Evolutionary conservation across 2,113 vertebrate species (phyloP).

Genomic region (Piprites chloris): DNA sequence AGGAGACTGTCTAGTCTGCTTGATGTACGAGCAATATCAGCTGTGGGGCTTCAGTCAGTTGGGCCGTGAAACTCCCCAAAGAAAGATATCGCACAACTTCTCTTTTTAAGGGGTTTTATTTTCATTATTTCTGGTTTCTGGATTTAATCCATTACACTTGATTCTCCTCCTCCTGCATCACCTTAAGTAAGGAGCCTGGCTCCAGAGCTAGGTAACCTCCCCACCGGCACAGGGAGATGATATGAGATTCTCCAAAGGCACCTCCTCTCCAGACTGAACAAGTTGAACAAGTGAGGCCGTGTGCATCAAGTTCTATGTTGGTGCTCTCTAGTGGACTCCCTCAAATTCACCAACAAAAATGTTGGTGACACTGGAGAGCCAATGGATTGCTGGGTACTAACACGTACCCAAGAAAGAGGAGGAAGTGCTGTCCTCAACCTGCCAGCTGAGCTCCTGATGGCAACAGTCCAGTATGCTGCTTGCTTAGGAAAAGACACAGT

Average conservation of each 20-base stretch:
- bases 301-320: neutral
- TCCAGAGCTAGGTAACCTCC: neutral
- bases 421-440: accelerated
- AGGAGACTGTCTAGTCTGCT: neutral
- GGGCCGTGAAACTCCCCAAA: neutral
- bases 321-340: neutral
- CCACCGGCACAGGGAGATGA: neutral
- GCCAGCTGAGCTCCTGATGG: neutral
- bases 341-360: neutral
- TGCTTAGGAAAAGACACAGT: neutral
- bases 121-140: neutral
- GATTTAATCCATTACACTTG: neutral
- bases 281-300: neutral
- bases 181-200: neutral
- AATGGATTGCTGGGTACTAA: neutral
- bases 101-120: neutral
- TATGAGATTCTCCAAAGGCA: neutral
- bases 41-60: neutral
- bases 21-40: neutral
- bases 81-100: neutral
- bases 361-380: neutral
- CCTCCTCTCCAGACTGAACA: neutral
- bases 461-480: neutral
- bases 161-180: neutral
- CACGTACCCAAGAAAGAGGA: neutral